A percentile compares a stretch with the other conserved stretches of the same genome.
Evolutionary conservation across 2,797 vertebrate species (phyloP).

Genomic region (Danio jaintianensis): DNA sequence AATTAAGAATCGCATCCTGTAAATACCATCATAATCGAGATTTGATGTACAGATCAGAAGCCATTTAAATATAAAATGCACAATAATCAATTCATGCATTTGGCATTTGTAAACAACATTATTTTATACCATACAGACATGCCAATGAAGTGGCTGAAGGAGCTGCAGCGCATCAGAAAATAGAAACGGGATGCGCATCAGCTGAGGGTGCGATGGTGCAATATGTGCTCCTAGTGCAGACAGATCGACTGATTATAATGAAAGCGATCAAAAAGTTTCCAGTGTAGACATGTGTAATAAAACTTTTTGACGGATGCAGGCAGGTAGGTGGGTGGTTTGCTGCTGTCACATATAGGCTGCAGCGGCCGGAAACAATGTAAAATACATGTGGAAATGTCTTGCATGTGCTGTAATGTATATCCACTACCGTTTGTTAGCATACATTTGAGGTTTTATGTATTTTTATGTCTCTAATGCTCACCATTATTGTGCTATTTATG

Average conservation of each 20-base stretch:
- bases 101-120: not conserved
- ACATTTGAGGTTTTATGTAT: not conserved
- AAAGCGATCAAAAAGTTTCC: slow-evolving; percentile 9
- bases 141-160: not conserved
- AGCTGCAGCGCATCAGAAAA: not conserved
- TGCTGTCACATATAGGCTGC: not conserved
- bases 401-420: not conserved
- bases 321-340: not conserved
- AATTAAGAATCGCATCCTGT: not conserved
- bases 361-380: not conserved
- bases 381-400: not conserved
- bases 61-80: not conserved
- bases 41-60: slow-evolving; percentile 13
- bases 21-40: not conserved
- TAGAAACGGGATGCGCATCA: not conserved
- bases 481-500: too few species aligned
- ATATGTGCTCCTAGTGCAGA: not conserved
- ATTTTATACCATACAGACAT: not conserved
- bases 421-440: not conserved
- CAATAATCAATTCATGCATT: not conserved
- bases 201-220: not conserved
- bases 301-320: slow-evolving; percentile 7
- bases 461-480: not conserved
- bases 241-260: slow-evolving; percentile 18
- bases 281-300: not conserved